Evolutionary conservation across 2,797 vertebrate species (phyloP).

Genomic region (Betta splendens): DNA sequence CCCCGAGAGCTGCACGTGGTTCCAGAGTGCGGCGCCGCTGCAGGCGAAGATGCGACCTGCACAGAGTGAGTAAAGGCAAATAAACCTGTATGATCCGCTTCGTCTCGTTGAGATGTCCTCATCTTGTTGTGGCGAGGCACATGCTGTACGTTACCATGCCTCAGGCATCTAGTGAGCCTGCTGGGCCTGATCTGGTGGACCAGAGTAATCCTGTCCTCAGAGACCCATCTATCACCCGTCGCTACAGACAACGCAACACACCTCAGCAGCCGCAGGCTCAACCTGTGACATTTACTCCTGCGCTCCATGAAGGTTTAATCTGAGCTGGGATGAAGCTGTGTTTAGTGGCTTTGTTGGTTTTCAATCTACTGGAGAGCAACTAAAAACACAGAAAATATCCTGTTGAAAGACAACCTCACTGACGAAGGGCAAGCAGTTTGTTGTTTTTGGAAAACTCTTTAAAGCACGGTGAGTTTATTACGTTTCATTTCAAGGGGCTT

Average conservation of each 20-base stretch:
- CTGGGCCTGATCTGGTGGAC: conserved; percentile 60
- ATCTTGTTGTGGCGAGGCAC: conserved; percentile 18
- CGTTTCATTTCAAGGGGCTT: background rate
- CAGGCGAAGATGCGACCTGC: conserved; percentile 58
- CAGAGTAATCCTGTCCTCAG: conserved; percentile 58
- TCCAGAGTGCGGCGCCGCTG: conserved; percentile 36
- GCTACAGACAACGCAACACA: conserved; percentile 58
- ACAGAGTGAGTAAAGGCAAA: conserved; percentile 74
- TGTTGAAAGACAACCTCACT: background rate
- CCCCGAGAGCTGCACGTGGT: conserved; percentile 57
- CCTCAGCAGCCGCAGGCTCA: conserved; percentile 53
- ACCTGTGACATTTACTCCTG: conserved; percentile 62
- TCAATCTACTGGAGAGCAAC: background rate
- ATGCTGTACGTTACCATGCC: conserved; percentile 74
- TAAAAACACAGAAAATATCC: background rate
- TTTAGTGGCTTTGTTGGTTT: conserved; percentile 13
- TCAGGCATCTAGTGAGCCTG: conserved; percentile 74
- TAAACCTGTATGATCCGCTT: conserved; percentile 30
- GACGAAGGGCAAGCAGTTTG: background rate
- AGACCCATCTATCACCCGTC: conserved; percentile 74
- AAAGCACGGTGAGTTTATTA: conserved; percentile 43
- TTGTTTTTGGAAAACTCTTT: background rate
- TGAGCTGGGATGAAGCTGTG: conserved; percentile 32
- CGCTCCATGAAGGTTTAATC: conserved; percentile 36
- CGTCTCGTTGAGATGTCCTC: conserved; percentile 27